Base-by-base conservation (phyloP, 1,140 invertebrate genomes). In the Brachionus angularis region DNA sequence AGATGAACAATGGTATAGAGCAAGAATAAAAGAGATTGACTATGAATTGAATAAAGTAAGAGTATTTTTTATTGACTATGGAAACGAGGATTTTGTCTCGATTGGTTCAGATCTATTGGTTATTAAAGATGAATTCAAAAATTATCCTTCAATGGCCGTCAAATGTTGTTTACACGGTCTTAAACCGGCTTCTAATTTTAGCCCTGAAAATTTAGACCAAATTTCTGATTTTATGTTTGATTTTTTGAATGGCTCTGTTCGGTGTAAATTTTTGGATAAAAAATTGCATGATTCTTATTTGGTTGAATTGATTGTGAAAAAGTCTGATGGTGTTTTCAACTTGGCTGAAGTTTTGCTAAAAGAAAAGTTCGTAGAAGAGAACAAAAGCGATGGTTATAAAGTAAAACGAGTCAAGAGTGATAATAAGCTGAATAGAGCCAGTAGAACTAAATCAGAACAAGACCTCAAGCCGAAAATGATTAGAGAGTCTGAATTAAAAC, bases 61-160 rank as follows among this genome's bases (percentile, higher is more conserved):
- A 12, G 62, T 67, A 14, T 67, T 36, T 47, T 67, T 67, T 23
- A 14, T 67, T 12, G 62, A 67, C 42, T 67, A 67, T 44, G 62
- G 62, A 12, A 67, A 67, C 16, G 62, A 67, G 16, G 62, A 67
- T 10, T 21, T 14, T 10, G 42, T 67, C 16, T 5, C 25, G n/a
- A 10, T 47, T 8, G 25, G 5, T n/a, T n/a, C n/a, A n/a, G n/a
- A n/a, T n/a, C n/a, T n/a, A n/a, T n/a, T n/a, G n/a, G n/a, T n/a
- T n/a, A n/a, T n/a, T n/a, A n/a, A n/a, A n/a, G n/a, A n/a, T n/a
- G n/a, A n/a, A n/a, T n/a, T n/a, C n/a, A n/a, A n/a, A n/a, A n/a
- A n/a, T n/a, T n/a, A 67, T 8, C 42, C 62, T 8, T 10, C 27
- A 42, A 33, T 67, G 47, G 62, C 62, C 0, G 21, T 67, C 23